Conservation (phyloP, 2,113 vertebrate genomes). For the Micronycteris hirsuta region DNA sequence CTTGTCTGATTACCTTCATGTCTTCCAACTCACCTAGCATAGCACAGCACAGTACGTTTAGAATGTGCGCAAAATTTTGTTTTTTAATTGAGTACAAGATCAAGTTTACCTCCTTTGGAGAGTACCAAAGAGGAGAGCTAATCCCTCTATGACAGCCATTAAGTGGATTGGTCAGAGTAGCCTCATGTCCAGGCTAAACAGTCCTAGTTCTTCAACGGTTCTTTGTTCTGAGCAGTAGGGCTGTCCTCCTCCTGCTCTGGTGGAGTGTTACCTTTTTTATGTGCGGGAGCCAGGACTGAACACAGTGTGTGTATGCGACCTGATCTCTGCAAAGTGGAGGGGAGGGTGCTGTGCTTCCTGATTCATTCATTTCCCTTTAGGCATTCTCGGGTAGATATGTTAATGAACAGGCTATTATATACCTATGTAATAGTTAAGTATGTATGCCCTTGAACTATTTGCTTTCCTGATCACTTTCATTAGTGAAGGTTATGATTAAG, state of each 20-base stretch:
- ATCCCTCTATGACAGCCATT: background rate
- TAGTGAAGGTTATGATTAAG: background rate
- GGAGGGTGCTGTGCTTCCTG: background rate
- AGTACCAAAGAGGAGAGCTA: background rate
- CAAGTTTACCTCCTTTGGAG: background rate
- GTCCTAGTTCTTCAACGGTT: background rate
- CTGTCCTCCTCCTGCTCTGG: background rate
- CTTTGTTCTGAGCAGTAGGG: background rate
- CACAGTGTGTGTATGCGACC: background rate
- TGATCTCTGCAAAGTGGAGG: background rate
- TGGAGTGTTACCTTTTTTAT: background rate
- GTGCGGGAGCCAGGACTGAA: background rate
- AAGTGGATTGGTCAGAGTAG: background rate
- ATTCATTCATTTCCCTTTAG: background rate
- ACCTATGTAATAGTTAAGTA: background rate
- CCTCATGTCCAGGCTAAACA: background rate
- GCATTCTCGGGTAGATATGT: background rate
- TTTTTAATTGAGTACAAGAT: background rate
- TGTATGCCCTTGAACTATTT: background rate
- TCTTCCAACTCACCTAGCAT: background rate
- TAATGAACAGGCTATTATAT: background rate
- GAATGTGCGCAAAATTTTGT: background rate
- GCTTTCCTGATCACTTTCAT: background rate
- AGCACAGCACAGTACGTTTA: background rate
- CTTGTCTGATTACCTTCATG: background rate